These are phyloP conservation scores for Aradophagus sp. DNA, from an alignment of 1,140 invertebrate species.

Conservation along the genomic window DNA sequence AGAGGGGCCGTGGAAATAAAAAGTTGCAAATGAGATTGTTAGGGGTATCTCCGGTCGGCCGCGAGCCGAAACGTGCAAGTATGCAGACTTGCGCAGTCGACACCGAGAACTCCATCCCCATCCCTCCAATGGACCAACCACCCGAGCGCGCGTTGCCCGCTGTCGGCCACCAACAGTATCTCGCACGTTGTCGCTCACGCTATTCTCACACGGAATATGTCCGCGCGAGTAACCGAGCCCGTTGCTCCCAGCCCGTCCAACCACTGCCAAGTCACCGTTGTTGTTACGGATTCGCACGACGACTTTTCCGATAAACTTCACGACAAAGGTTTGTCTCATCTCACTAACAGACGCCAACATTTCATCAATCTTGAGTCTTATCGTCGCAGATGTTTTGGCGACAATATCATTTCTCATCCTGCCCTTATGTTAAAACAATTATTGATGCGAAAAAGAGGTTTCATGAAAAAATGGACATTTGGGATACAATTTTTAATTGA, in stretches of 20 bases:
- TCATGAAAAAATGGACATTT: too few species aligned
- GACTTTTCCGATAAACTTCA: constrained; percentile 32
- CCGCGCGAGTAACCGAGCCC: constrained; percentile 24
- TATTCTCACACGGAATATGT: constrained; percentile 55
- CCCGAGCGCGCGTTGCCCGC: constrained; percentile 54
- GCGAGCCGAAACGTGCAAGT: constrained; percentile 57
- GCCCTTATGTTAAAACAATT: too few species aligned
- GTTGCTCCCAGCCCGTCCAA: constrained; percentile 12
- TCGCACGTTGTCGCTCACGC: constrained; percentile 56
- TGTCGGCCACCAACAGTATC: constrained; percentile 55
- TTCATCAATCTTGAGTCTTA: too few species aligned
- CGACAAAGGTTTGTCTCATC: constrained; percentile 62
- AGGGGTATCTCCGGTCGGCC: constrained; percentile 17
- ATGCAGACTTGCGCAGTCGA: constrained; percentile 61
- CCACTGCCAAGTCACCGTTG: constrained; percentile 59
- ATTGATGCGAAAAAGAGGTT: too few species aligned
- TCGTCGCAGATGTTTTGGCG: too few species aligned
- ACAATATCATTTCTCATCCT: too few species aligned
- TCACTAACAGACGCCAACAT: too few species aligned
- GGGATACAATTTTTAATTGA: too few species aligned
- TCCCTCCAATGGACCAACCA: constrained; percentile 68
- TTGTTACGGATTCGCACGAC: constrained; percentile 54
- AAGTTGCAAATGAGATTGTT: constrained; percentile 8
- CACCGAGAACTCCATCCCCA: constrained; percentile 54
- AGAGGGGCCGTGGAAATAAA: neutral